These are phyloP conservation scores for Xenopus borealis DNA, from an alignment of 2,113 vertebrate species.

Conservation along the genomic window DNA sequence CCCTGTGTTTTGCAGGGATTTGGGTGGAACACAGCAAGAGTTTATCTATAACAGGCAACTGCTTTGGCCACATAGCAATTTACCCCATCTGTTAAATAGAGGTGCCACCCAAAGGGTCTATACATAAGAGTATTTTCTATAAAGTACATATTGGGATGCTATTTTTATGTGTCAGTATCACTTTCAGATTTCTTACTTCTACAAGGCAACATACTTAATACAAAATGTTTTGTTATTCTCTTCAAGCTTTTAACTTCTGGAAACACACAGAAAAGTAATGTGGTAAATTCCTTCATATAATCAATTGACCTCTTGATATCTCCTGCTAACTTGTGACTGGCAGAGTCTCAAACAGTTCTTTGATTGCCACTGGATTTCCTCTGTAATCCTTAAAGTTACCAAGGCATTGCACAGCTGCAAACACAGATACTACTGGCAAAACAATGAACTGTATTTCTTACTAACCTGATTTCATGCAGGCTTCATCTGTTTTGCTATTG, in stretches of 20 bases:
- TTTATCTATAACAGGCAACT: no score
- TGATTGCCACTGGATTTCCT: constrained; percentile 41
- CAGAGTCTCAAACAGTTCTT: constrained; percentile 28
- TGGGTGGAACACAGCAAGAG: no score
- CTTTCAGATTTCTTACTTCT: no score
- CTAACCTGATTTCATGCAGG: constrained; percentile 18
- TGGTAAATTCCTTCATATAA: neutral
- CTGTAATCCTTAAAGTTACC: constrained; percentile 30
- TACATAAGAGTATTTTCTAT: no score
- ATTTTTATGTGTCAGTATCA: no score
- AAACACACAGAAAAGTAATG: neutral
- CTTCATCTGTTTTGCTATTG: constrained; percentile 1
- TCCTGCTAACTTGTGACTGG: constrained; percentile 20
- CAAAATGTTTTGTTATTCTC: neutral
- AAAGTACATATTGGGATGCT: no score
- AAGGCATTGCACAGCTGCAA: constrained; percentile 28
- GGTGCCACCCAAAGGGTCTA: no score
- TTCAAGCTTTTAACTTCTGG: neutral
- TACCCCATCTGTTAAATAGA: no score
- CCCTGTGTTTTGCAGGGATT: no score
- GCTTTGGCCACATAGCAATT: no score
- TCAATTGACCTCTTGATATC: constrained; percentile 29
- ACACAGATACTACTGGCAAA: constrained; percentile 7
- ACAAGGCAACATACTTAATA: neutral
- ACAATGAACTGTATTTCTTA: neutral